Base-by-base conservation (phyloP, 2,888 invertebrate genomes). In the Neocrepidodera transversa region DNA sequence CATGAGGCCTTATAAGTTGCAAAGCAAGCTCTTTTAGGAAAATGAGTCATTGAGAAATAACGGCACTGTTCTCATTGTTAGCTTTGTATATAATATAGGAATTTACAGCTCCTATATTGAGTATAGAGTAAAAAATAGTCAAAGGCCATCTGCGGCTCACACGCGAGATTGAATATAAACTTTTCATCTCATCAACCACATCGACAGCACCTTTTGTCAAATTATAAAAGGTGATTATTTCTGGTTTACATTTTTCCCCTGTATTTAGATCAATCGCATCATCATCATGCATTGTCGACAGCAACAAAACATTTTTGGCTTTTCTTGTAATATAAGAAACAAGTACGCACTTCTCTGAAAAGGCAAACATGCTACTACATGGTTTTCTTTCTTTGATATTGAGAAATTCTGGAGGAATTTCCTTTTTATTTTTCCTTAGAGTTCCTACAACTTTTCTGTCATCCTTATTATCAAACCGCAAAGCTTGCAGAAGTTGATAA, bases 141-240 rank as follows among this genome's bases (percentile, higher is more conserved):
- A 49, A 20, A 28, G 32, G 49, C 49, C 49, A 49, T 49, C 49
- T 49, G 18, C 49, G n/a, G 28, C 26, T 32, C 2, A 35, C 20
- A 18, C 49, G 11, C 16, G 49, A 23, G 6, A 49, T 14, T n/a
- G 32, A 30, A 49, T 17, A n/a, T 11, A 17, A 17, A 5, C 40
- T 17, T 40, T 17, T 16, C 17, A 49, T 35, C 11, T 17, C 16
- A 16, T 18, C 16, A 8, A 40, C 18, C 18, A 17, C 30, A 30
- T 30, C 30, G 3, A 40, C 17, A 16, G 40, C 40, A 18, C 32
- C 32, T 35, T 13, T 14, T 6, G 49, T 49, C 7, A 18, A 30
- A 49, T 49, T 32, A 35, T 49, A 32, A 32, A 2, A 32, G 13
- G 32, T 32, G 3, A 32, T 32, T 2, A 49, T 32, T 49, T 49